Conservation (phyloP, 2,888 invertebrate genomes). For the Microlaimidae sp. region DNA sequence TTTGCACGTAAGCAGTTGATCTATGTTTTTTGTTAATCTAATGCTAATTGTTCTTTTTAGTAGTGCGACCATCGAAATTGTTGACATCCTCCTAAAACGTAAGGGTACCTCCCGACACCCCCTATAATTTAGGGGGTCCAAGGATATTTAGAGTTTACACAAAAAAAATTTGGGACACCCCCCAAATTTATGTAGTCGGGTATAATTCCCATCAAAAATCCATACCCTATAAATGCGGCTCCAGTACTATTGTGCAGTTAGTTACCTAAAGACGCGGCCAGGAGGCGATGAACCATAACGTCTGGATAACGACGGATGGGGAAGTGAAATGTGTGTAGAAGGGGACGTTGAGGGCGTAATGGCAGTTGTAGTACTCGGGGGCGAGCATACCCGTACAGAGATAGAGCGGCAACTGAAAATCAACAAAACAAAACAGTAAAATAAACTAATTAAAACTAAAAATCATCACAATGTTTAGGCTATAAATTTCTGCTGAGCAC, state of each 20-base stretch:
- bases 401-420: conserved; percentile 38
- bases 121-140: no score
- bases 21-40: no score
- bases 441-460: conserved; percentile 32
- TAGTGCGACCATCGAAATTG: no score
- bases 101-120: no score
- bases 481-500: conserved; percentile 1
- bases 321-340: conserved; percentile 93
- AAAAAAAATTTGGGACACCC: not conserved
- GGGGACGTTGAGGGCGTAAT: conserved; percentile 75
- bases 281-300: conserved; percentile 64
- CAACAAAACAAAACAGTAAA: conserved; percentile 42
- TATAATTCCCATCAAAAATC: not conserved
- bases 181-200: not conserved
- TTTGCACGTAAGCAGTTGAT: no score
- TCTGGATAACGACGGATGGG: conserved; percentile 70
- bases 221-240: no score
- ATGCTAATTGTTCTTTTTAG: no score
- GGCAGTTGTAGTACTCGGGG: conserved; percentile 42
- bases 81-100: no score
- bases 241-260: no score
- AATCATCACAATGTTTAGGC: conserved; percentile 1
- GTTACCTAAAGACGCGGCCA: conserved; percentile 46
- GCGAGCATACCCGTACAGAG: conserved; percentile 38
- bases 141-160: no score